Base-by-base conservation (phyloP, 2,888 invertebrate genomes). In the Drosophila bunnanda region DNA sequence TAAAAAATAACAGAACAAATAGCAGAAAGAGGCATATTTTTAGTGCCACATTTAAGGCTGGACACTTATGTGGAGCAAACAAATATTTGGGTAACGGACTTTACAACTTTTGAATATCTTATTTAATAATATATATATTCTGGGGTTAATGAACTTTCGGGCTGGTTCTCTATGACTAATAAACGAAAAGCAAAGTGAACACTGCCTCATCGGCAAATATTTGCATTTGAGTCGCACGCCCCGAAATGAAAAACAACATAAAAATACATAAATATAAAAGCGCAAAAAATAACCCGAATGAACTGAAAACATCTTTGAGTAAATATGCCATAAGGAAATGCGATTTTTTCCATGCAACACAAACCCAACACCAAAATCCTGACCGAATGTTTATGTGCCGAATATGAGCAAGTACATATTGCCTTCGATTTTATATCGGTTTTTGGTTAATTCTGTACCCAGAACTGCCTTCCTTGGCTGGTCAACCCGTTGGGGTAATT, bases 91-190 rank as follows among this genome's bases (percentile, higher is more conserved):
- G 12, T 55, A 66, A 58, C 58, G 32, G 67, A 71, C 55, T 67
- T 69, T 67, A 75, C 75, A 75, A 77, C 59, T 41, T 72, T 77
- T 60, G 56, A 57, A 55, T 58, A 61, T 67, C 43, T 46, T 65
- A 43, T 48, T 43, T 12, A 39, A 41, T 48, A 43, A 22, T 46
- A 52, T 70, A 38, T 67, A 66, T 61, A 39, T 36, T 17, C 22
- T 10, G 50, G 46, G 57, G 54, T 2, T 56, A 65, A 58, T 61
- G 79, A 80, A 80, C 80, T 57, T 62, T 15, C 12, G 12, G 34
- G 32, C 50, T 48, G 56, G 41, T 72, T 71, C 81, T 83, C 81
- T 83, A 79, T 81, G 81, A 83, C 83, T 79, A 83, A 81, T 75
- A 64, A 72, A 71, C 68, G 50, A 64, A 68, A 71, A 71, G 54